Evolutionary conservation across 2,113 vertebrate genomes (phyloP), one percentile per base, ranked within the genome.

Genomic region (Benitochromis conjunctus): DNA sequence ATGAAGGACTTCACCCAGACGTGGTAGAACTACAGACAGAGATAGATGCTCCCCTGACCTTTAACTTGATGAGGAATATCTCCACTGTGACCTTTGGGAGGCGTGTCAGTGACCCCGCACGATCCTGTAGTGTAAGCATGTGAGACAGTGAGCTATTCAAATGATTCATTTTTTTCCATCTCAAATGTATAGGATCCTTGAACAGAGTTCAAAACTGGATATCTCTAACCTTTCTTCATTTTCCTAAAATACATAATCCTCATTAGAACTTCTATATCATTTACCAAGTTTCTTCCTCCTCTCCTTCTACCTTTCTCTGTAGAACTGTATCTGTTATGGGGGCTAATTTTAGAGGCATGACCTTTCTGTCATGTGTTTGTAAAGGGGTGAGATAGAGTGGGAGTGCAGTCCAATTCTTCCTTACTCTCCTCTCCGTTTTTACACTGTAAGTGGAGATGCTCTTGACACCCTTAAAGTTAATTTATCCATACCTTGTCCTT

Each of bases 301-400:
- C 53, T 46, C 58, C 26, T 79, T 13, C 48, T 9, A 58, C 21
- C 8, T 83, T 46, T 88, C 21, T 78, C 54, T 74, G 29, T 29
- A 71, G 54, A 36, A 53, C 74, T 76, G 26, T 79, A 81, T 90
- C 79, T 90, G 41, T 84, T 81, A 51, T 79, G 62, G 55, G 54
- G 14, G 60, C 89, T 96, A 95, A 94, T 93, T 95, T 94, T 95
- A 95, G 93, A 88, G 79, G 7, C 5, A 29, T 94, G 94, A 95
- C 94, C 94, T 95, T 95, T 94, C 85, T 86, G 53, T 93, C 92
- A 88, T 92, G 74, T 87, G 89, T 90, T 87, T 84, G 88, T 83
- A 87, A 86, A 91, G 86, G 51, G 26, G 88, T 77, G 79, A 58
- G 80, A 64, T 80, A 51, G 41, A 66, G 36, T 41, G 80, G 66